Evolutionary conservation across 2,113 vertebrate species (phyloP), one percentile per base, ranked within the genome.

Genomic region (Catharus minimus): DNA sequence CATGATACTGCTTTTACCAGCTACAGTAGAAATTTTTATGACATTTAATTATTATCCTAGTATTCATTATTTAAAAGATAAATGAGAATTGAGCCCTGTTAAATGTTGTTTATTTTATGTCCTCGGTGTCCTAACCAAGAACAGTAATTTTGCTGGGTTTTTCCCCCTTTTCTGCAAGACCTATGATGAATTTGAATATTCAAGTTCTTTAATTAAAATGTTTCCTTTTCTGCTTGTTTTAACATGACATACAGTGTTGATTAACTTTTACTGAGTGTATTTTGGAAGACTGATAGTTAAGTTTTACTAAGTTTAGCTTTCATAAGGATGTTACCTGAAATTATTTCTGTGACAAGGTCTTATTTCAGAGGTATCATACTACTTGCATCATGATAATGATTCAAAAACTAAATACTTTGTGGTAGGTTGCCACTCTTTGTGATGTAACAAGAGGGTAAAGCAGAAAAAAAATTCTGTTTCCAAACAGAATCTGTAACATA

Each of bases 51-150:
- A 89, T 90, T 82, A 67, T 91, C 94, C 43, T 56, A 95, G 33
- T 90, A 52, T 65, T 94, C 43, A 52, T 87, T 88, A 93, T 87
- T 75, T 91, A 33, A 68, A 83, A 82, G 64, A 83, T 81, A 94
- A 90, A 87, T 93, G 32, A 88, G 91, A 93, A 79, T 50, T 43
- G 68, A 95, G 47, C 83, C 89, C 72, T 86, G 73, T 60, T 56
- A 92, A 96, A 87, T 92, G 24, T 69, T 93, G 60, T 79, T 95
- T 96, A 43, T 71, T 79, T 80, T 92, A 90, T 90, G 88, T 95
- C 66, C 87, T 77, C 86, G 16, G 62, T 33, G 72, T 46, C 64
- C 89, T 94, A 92, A 91, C 32, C 11, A 53, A 41, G 58, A 94
- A 17, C 56, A 65, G 38, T 77, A 79, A 84, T 87, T 73, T 83